Conservation (phyloP, 1,140 invertebrate genomes). For the Drosophila arawakana region DNA sequence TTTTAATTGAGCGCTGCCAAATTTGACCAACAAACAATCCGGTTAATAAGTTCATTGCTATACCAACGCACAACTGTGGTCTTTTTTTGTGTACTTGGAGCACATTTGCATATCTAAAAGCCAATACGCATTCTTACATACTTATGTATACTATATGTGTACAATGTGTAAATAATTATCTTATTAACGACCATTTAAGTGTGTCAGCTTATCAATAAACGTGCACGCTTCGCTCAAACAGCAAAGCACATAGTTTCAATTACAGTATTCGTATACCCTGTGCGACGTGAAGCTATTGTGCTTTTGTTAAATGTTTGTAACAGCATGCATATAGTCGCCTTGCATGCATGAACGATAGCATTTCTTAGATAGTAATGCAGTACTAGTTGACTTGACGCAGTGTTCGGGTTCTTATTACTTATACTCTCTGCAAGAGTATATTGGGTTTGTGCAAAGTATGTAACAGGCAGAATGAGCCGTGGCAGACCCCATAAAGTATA, state of each 20-base stretch:
- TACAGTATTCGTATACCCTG: no score
- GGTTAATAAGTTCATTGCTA: constrained; percentile 14
- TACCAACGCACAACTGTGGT: neutral
- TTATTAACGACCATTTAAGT: constrained; percentile 13
- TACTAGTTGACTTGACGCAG: no score
- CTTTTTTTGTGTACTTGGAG: neutral
- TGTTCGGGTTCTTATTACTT: no score
- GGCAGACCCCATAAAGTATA: no score
- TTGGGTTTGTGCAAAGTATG: no score
- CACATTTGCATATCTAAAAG: neutral
- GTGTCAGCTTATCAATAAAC: constrained; percentile 24
- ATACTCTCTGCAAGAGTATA: no score
- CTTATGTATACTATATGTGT: neutral
- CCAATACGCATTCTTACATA: neutral
- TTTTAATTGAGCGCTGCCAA: neutral
- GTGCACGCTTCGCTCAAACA: neutral
- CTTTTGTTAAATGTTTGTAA: no score
- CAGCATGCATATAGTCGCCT: rapidly evolving
- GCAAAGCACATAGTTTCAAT: neutral
- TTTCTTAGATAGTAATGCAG: no score
- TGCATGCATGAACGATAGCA: no score
- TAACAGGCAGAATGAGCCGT: no score
- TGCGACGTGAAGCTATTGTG: no score
- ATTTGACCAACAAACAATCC: constrained; percentile 1
- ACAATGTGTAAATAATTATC: constrained; percentile 9